A percentile compares a stretch with the other conserved stretches of the same genome.
phyloP scores from a whole-genome alignment of 2,797 vertebrate genomes.

The Limnodromus scolopaceus region DNA sequence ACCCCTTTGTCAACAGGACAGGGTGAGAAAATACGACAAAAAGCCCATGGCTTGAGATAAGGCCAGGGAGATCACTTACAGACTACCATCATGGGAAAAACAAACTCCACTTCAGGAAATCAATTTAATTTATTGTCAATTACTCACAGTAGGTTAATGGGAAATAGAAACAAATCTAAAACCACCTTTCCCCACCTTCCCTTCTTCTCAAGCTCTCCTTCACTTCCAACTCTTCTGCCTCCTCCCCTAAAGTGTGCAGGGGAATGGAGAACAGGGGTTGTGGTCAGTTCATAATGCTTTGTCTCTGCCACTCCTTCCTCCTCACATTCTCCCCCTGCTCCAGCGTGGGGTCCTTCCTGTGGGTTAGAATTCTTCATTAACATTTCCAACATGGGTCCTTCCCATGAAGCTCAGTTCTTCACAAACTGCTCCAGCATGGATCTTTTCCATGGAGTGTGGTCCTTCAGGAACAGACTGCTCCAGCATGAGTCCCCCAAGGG shows the following conservation, averaged over 20 bases:
- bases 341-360: not conserved
- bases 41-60: too few relatives aligned
- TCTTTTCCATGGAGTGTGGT: not conserved
- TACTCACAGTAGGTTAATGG: not conserved
- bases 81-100: not conserved
- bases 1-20: too few relatives aligned
- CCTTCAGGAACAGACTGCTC: not conserved
- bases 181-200: not conserved
- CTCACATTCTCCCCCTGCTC: not conserved
- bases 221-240: not conserved
- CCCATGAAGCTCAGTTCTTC: not conserved
- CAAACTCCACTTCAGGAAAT: not conserved
- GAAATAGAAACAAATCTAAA: not conserved
- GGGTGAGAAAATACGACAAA: too few relatives aligned
- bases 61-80: too few relatives aligned
- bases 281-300: not conserved
- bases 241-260: not conserved
- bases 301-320: not conserved
- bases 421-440: not conserved
- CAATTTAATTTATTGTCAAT: not conserved
- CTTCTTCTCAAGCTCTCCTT: not conserved
- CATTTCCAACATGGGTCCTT: not conserved
- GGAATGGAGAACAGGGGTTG: not conserved
- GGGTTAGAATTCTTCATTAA: not conserved
- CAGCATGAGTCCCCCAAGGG: not conserved